phyloP scores from a whole-genome alignment of 2,888 invertebrate genomes.

The Epistrophe eligans region DNA sequence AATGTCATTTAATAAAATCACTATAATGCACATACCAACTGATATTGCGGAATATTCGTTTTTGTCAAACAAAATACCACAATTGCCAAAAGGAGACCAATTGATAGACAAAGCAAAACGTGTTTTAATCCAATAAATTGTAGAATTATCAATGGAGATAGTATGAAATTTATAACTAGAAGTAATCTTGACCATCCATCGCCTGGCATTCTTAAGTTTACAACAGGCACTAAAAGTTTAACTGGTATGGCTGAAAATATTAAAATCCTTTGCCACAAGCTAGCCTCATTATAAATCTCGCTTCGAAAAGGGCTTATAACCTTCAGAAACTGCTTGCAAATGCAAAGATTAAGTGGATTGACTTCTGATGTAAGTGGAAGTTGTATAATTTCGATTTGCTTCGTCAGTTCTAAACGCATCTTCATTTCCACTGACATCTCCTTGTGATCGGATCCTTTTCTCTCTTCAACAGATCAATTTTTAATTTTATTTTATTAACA shows the following conservation, averaged over 20 bases:
- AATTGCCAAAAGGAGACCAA: not conserved
- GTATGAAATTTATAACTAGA: slow-evolving; percentile 34
- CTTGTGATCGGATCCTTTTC: slow-evolving; percentile 17
- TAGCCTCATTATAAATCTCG: slow-evolving; percentile 33
- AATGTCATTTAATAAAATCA: not conserved
- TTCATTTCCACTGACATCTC: slow-evolving; percentile 20
- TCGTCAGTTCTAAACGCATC: slow-evolving; percentile 31
- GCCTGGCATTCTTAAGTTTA: slow-evolving; percentile 48
- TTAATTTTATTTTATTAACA: not conserved
- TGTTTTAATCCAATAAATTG: not conserved
- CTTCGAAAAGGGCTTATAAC: slow-evolving; percentile 46
- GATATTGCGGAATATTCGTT: slow-evolving; percentile 18
- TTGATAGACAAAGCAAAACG: not conserved
- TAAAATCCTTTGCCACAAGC: slow-evolving; percentile 36
- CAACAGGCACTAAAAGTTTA: slow-evolving; percentile 44
- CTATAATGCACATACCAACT: slow-evolving; percentile 25
- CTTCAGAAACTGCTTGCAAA: slow-evolving; percentile 40
- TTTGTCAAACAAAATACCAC: slow-evolving; percentile 17
- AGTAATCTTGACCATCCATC: slow-evolving; percentile 58
- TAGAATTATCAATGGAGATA: slow-evolving; percentile 38
- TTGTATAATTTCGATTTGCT: slow-evolving; percentile 35
- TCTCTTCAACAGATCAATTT: slow-evolving; percentile 2
- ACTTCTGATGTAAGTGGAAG: not conserved
- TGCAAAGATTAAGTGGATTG: slow-evolving; percentile 31
- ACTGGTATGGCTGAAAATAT: slow-evolving; percentile 22